Percentiles rank a stretch among this genome's conserved stretches.
These are phyloP conservation scores for Embiotoca jacksoni DNA, from an alignment of 2,113 vertebrate genomes.

Conservation along the genomic window DNA sequence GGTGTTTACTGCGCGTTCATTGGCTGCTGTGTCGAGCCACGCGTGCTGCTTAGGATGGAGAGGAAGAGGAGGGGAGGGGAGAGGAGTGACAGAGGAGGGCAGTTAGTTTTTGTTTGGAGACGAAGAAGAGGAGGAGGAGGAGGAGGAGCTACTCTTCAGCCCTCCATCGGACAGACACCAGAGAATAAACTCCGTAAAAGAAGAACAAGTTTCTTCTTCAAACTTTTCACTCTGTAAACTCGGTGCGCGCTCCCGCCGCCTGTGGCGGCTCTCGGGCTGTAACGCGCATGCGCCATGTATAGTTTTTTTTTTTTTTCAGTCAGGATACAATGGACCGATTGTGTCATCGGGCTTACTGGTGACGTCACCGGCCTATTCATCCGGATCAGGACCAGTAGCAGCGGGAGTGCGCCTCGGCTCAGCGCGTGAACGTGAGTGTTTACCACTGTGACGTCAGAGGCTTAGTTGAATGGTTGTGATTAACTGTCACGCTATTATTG, in stretches of 20 bases:
- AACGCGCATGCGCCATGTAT: constrained; percentile 28
- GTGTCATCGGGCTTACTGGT: constrained; percentile 10
- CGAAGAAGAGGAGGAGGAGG: not conserved
- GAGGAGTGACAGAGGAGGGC: not conserved
- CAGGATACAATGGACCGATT: constrained; percentile 33
- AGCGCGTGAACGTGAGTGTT: constrained; percentile 44
- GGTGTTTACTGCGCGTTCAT: not conserved
- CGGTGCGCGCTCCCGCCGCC: constrained; percentile 7
- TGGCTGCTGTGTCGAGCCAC: not conserved
- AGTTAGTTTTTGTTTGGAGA: not conserved
- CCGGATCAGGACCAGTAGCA: not conserved
- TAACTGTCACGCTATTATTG: not conserved
- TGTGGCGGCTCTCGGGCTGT: not conserved
- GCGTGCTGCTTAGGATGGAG: constrained; percentile 1
- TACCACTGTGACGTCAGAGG: constrained; percentile 2
- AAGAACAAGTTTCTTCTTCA: not conserved
- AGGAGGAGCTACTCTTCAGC: not conserved
- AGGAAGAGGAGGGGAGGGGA: not conserved
- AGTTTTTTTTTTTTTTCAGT: not conserved
- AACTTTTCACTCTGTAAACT: constrained; percentile 11
- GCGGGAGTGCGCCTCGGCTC: constrained; percentile 17
- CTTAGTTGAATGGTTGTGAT: too few species aligned
- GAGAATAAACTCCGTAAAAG: too few species aligned
- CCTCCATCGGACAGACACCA: not conserved
- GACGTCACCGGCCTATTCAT: constrained; percentile 37